Base-by-base conservation (phyloP, 2,888 invertebrate species). In the Lapara coniferarum region DNA sequence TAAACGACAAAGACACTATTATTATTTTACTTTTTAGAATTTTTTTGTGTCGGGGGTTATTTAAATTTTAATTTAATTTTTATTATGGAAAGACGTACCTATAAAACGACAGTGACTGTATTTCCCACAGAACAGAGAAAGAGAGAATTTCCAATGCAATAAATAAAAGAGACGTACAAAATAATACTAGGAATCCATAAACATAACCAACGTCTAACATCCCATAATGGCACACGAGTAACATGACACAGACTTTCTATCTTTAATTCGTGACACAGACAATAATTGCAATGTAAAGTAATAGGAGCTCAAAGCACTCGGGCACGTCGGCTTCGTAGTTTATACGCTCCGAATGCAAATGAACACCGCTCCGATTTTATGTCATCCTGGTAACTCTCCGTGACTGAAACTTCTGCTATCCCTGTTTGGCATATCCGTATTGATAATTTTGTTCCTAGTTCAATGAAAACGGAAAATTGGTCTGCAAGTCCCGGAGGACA, bases 361-460 rank as follows among this genome's bases (percentile, higher is more conserved):
- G 67, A 67, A 67, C 44, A 67, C 16, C 55, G 44, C 57, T 68
- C 51, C 30, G 25, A 57, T 51, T 68, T 68, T 51, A 68, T 68
- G 67, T 58, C 67, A 68, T 57, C 67, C 67, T 68, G 57, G 57
- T 68, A 68, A 57, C 57, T 68, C 57, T 57, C 51, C 30, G 19
- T 37, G 58, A 49, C 67, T 51, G 58, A 58, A 49, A 57, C 49
- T 37, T 57, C 55, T 55, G 37, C 16, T 14, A 52, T 53, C 30
- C 30, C n/a, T 53, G 37, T 52, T 66, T 53, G 6, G 53, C 52
- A 37, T 10, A 66, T 52, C 16, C 16, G 14, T 63, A 19, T 63
- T 63, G 44, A 16, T 63, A 46, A 44, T 16, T 0, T 53, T 52
- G 10, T 25, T 56, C 14, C 37, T 14, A 30, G 14, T 57, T 10